These are phyloP conservation scores for Koerneria pararmatus DNA, from an alignment of 2,888 invertebrate genomes.

Conservation along the genomic window DNA sequence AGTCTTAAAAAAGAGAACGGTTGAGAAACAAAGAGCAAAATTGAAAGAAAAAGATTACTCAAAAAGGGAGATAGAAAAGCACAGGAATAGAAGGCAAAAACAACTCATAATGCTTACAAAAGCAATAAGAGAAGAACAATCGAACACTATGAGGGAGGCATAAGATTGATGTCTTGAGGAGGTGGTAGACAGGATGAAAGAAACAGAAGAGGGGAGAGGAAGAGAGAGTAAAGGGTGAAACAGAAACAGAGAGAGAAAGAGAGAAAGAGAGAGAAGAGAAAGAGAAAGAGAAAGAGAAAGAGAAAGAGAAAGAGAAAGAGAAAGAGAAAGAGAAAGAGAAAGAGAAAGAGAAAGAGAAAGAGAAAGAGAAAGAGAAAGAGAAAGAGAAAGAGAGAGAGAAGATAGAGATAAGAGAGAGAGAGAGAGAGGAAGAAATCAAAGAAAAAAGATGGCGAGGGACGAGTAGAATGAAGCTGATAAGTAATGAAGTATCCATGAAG, in stretches of 20 bases:
- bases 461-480: conserved; percentile 10
- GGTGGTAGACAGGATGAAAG: too few relatives aligned
- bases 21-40: too few relatives aligned
- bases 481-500: too few relatives aligned
- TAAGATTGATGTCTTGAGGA: too few relatives aligned
- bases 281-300: conserved; percentile 22
- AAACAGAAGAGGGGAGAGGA: too few relatives aligned
- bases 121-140: background rate
- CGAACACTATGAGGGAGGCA: too few relatives aligned
- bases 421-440: conserved; percentile 20
- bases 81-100: too few relatives aligned
- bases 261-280: conserved; percentile 10
- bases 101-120: too few relatives aligned
- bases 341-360: conserved; percentile 1
- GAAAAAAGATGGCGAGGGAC: conserved; percentile 21
- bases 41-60: too few relatives aligned
- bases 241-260: background rate
- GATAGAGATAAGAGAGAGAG: background rate
- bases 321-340: conserved; percentile 8
- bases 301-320: conserved; percentile 18
- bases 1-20: too few relatives aligned
- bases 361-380: conserved; percentile 8
- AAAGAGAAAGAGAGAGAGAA: conserved; percentile 14
- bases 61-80: too few relatives aligned
- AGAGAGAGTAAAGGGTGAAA: background rate